Base-by-base conservation (phyloP, 2,797 vertebrate species). In the Pangasius macronema region DNA sequence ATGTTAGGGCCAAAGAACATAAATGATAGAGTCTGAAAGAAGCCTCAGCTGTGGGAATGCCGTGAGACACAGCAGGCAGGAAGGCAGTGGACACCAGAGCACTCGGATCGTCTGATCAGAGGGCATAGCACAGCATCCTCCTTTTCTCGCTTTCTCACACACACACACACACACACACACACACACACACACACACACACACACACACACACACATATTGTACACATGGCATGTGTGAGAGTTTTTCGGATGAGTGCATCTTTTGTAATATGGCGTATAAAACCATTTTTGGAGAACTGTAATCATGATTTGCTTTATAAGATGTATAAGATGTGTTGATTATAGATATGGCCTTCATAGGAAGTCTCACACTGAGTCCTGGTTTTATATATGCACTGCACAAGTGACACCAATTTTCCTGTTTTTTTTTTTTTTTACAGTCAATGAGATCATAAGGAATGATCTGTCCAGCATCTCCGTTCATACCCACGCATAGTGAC, bases 391-490 rank as follows among this genome's bases (percentile, higher is more conserved):
- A 49, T n/a, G 33, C 20, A n/a, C 33, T 36, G 36, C 53, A 11
- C 2, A 57, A 49, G n/a, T 82, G 51, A 67, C 27, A 51, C 46
- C 5, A 18, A 68, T 51, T 53, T 82, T 49, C 22, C 42, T 49
- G 2, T 46, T 46, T 55, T 83, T 6, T 42, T 42, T 42, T 42
- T 83, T n/a, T 91, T 93, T 94, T 93, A 61, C 97, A 99, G 98
- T 99, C 94, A 99, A 99, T 67, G 98, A 99, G 94, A 97, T 99
- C 89, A 99, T 99, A 94, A 96, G 96, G 91, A 99, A 99, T 36
- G 98, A 99, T 94, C 97, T 99, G 91, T 99, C 97, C 77, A 96
- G 95, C 95, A 96, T 97, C 93, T 96, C 93, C 53, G 95, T 96
- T 91, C 96, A 96, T 91, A 96, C 95, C 92, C 94, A 97, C 5